Evolutionary conservation across 2,113 vertebrate genomes (phyloP), one percentile per base, ranked within the genome.

Genomic region (Drymodes brunneopygia): DNA sequence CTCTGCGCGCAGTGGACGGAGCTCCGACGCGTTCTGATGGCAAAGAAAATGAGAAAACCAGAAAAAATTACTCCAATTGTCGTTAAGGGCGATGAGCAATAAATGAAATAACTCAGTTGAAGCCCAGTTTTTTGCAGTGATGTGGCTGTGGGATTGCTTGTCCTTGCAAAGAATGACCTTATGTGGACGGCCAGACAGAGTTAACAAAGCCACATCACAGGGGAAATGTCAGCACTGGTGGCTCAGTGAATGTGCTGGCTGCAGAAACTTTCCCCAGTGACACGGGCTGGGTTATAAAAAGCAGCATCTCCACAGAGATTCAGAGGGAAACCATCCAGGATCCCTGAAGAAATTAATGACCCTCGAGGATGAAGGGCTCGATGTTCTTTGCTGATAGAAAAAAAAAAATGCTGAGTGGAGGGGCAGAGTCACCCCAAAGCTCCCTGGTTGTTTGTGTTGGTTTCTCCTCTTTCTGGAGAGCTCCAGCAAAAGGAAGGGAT

Each of bases 241-340:
- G 94, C 93, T 90, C 84, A 91, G 73, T 31, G 70, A 56, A 87
- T 80, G 62, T 64, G 48, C 80, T 97, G 95, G 85, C 94, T 95
- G 86, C 33, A 93, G 92, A 62, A 95, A 72, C 77, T 83, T 66
- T 94, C 88, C 93, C 96, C 73, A 87, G 87, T 28, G 93, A 89
- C 90, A 85, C 1, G 25, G 88, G 80, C 10, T 13, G 53, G 53
- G 93, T 93, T 95, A 95, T 96, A 97, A 96, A 97, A 97, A 94
- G 92, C 91, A 89, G 51, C 45, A 73, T 88, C 80, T 91, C 94
- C 80, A 2, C 16, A 91, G 97, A 93, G 93, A 92, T 73, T 90
- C 11, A 1, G n/a, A 93, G 92, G 86, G 95, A 96, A 97, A 48
- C 14, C 70, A 80, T 94, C 93, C 97, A 95, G 90, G 80, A 86